Evolutionary conservation across 1,140 invertebrate genomes (phyloP), one percentile per base, ranked within the genome.

Genomic region (Solenopsis fugax): DNA sequence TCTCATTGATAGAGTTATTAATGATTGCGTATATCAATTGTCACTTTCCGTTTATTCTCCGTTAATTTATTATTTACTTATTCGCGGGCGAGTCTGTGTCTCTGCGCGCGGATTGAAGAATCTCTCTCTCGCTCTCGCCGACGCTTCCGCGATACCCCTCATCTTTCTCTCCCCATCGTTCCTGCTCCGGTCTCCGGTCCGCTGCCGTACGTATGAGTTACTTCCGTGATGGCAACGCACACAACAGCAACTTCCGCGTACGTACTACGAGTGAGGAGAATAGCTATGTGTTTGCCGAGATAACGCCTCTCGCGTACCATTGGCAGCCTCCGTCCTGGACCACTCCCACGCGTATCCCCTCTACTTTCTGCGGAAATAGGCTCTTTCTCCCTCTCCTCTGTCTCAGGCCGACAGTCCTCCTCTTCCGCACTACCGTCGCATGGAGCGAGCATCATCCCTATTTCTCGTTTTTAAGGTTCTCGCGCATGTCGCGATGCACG

Each of bases 261-360:
- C 85, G 78, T 71, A 54, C 52, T 48, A 50, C 85, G 29, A 13
- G 29, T 24, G 12, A 41, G n/a, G 69, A 58, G 54, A 58, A 54
- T 78, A 73, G 62, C 85, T 87, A 85, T 76, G 75, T 85, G 62
- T 29, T 29, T 16, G 64, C 45, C 60, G n/a, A 62, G 86, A 88
- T 88, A 85, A 90, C 89, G 89, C 89, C 89, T 87, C 69, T 48
- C 34, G 37, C 6, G n/a, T 50, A 4, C 58, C 77, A 90, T 90
- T 89, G 89, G 87, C 85, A n/a, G 54, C 34, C 54, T 76, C 72
- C 69, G 67, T 73, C 65, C 16, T 21, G 12, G 48, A 54, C 88
- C 89, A 90, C 89, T 81, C 89, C 89, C 54, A 76, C n/a, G 12
- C 12, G 50, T 41, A 1, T 64, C 88, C 89, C 89, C 73, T 60